These are phyloP conservation scores for Aleiodes leptofemur DNA, from an alignment of 2,888 invertebrate species.

Conservation along the genomic window DNA sequence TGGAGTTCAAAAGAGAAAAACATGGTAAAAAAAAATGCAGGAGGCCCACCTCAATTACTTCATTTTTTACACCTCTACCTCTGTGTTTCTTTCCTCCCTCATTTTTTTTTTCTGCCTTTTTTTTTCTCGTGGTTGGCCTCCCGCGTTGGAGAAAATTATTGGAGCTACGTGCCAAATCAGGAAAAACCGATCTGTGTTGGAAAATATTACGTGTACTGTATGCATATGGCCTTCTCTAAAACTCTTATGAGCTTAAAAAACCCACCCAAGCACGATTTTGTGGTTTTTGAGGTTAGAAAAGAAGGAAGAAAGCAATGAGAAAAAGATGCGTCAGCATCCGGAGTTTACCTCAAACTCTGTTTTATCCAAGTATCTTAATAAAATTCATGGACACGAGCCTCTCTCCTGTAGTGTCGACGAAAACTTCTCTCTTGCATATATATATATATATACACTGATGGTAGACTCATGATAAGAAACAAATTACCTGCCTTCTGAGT, in stretches of 20 bases:
- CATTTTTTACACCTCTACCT: conserved; percentile 43
- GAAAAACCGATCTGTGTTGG: conserved; percentile 36
- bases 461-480: conserved; percentile 69
- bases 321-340: conserved; percentile 44
- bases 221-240: conserved; percentile 10
- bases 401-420: conserved; percentile 58
- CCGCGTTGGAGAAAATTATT: conserved; percentile 27
- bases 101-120: not conserved
- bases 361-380: conserved; percentile 70
- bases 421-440: conserved; percentile 61
- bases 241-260: conserved; percentile 6
- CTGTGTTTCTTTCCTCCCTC: not conserved
- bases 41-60: conserved; percentile 22
- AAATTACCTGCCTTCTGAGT: conserved; percentile 65
- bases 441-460: conserved; percentile 56
- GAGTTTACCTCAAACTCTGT: conserved; percentile 39
- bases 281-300: too few relatives aligned
- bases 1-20: too few relatives aligned
- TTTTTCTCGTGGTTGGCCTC: not conserved
- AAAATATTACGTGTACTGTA: conserved; percentile 17
- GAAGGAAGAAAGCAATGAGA: not conserved
- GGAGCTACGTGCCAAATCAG: conserved; percentile 44
- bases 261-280: not conserved
- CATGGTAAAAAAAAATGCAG: conserved; percentile 6
- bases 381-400: conserved; percentile 71